Percentiles rank a stretch among this genome's conserved stretches.
These are phyloP conservation scores for Sinodicranocentrus sp. DNA, from an alignment of 2,888 invertebrate species.

Conservation along the genomic window DNA sequence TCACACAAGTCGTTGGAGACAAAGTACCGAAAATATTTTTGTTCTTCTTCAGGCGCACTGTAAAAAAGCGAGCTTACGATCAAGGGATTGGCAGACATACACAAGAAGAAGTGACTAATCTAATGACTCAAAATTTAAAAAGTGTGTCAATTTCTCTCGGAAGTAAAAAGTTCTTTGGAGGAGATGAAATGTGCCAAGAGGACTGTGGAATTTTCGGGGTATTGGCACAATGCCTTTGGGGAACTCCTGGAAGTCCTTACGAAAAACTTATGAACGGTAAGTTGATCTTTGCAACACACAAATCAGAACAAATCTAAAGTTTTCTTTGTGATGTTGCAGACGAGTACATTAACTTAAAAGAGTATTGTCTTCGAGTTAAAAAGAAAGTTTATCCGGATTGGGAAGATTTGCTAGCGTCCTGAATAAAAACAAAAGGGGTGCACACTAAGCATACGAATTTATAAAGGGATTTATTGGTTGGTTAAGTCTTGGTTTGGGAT, in stretches of 20 bases:
- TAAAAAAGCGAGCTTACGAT: conserved; percentile 25
- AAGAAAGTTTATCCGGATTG: conserved; percentile 78
- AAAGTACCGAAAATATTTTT: conserved; percentile 28
- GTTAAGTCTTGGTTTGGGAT: too few species aligned
- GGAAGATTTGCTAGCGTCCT: conserved; percentile 77
- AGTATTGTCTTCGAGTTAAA: conserved; percentile 78
- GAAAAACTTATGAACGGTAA: conserved; percentile 75
- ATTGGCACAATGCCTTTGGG: conserved; percentile 78
- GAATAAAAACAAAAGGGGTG: too few species aligned
- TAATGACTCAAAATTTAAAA: conserved; percentile 66
- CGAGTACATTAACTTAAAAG: conserved; percentile 77
- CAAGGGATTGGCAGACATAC: conserved; percentile 74
- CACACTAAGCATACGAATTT: too few species aligned
- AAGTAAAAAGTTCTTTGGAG: conserved; percentile 68
- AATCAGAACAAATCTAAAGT: too few species aligned
- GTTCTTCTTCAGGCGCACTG: not conserved
- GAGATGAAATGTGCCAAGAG: conserved; percentile 72
- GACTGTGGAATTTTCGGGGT: conserved; percentile 79
- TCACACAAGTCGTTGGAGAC: conserved; percentile 9
- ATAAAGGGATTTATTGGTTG: too few species aligned
- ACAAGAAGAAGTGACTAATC: conserved; percentile 62
- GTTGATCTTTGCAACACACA: not conserved
- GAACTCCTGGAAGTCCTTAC: conserved; percentile 75
- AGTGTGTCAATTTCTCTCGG: conserved; percentile 70
- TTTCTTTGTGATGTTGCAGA: too few species aligned